Percentiles rank a stretch among this genome's conserved stretches.
Evolutionary conservation across 1,140 invertebrate genomes (phyloP).

Genomic region (Hylaeus anthracinus): DNA sequence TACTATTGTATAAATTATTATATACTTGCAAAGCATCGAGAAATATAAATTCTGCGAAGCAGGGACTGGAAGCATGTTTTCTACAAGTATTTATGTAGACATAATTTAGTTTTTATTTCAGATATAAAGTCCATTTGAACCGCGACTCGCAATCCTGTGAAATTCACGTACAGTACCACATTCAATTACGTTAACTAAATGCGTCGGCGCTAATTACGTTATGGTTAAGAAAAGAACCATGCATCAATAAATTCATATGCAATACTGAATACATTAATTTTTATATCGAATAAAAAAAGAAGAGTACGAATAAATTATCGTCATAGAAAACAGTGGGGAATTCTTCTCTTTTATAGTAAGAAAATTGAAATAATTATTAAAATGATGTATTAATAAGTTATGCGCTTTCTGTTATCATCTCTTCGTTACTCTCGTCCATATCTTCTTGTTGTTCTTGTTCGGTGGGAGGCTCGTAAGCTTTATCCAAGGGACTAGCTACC

Average conservation of each 20-base stretch:
- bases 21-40: not conserved
- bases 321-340: slow-evolving; percentile 25
- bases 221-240: slow-evolving; percentile 15
- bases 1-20: not conserved
- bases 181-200: slow-evolving; percentile 5
- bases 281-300: slow-evolving; percentile 45
- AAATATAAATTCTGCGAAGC: not conserved
- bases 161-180: not conserved
- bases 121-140: not conserved
- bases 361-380: not conserved
- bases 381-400: slow-evolving; percentile 54
- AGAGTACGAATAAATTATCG: slow-evolving; percentile 18
- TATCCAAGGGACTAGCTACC: slow-evolving; percentile 94
- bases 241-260: slow-evolving; percentile 20
- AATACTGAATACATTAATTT: slow-evolving; percentile 60
- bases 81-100: not conserved
- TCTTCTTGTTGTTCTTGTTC: slow-evolving; percentile 83
- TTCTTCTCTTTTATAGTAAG: not conserved
- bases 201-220: not conserved
- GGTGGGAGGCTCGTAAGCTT: slow-evolving; percentile 90
- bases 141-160: not conserved
- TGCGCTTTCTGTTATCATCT: slow-evolving; percentile 81
- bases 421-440: slow-evolving; percentile 81
- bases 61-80: not conserved
- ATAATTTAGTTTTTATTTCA: slow-evolving; percentile 29